Evolutionary conservation across 2,888 invertebrate species (phyloP).

Genomic region (Cistogaster globosa): DNA sequence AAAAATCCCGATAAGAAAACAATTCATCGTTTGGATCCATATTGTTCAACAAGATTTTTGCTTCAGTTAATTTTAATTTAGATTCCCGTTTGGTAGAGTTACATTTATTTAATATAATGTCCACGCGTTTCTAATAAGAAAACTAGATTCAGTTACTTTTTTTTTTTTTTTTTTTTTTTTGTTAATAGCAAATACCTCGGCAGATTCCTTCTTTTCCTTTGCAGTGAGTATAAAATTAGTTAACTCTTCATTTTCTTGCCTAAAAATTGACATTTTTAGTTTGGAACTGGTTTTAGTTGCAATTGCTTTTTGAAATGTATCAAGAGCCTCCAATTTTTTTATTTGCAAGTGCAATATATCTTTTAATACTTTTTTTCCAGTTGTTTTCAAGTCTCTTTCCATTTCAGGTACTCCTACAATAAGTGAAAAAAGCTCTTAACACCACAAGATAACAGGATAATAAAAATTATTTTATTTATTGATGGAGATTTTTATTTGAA

Average conservation of each 20-base stretch:
- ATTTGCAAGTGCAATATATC: slow-evolving; percentile 78
- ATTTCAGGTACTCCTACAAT: slow-evolving; percentile 73
- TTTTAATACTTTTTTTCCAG: slow-evolving; percentile 73
- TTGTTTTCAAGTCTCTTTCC: slow-evolving; percentile 74
- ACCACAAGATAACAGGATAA: too few species aligned
- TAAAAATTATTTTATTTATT: too few species aligned
- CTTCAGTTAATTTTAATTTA: slow-evolving; percentile 84
- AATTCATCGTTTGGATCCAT: slow-evolving; percentile 84
- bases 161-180: too few species aligned
- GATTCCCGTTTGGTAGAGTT: slow-evolving; percentile 82
- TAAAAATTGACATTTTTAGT: slow-evolving; percentile 75
- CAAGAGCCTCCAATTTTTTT: slow-evolving; percentile 76
- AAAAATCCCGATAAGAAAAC: slow-evolving; percentile 85
- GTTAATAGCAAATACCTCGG: slow-evolving; percentile 70
- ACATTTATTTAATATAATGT: slow-evolving; percentile 81
- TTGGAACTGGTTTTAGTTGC: slow-evolving; percentile 75
- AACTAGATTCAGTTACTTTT: not conserved
- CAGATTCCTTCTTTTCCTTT: slow-evolving; percentile 77
- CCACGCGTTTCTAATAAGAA: slow-evolving; percentile 80
- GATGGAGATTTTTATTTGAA: too few species aligned
- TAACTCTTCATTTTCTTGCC: slow-evolving; percentile 74
- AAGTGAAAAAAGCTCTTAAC: not conserved
- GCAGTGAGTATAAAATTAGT: slow-evolving; percentile 72
- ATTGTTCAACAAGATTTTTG: slow-evolving; percentile 85
- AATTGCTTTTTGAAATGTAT: slow-evolving; percentile 76